These are phyloP conservation scores for Drosophila grimshawi DNA, from an alignment of 1,140 invertebrate genomes.

Conservation along the genomic window DNA sequence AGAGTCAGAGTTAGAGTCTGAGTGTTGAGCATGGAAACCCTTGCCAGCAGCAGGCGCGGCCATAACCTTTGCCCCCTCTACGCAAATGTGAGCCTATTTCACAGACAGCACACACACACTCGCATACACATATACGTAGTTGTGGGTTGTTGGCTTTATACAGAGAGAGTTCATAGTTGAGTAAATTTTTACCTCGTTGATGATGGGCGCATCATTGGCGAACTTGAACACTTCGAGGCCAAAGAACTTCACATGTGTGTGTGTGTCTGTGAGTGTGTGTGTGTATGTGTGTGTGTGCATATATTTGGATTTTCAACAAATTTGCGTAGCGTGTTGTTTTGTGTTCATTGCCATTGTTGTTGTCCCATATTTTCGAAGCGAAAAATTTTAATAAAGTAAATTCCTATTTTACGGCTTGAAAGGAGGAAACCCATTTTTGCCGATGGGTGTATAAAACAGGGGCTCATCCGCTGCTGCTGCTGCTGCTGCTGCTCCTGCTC, in stretches of 20 bases:
- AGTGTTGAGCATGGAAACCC: constrained; percentile 31
- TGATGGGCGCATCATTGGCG: constrained; percentile 55
- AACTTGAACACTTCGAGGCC: constrained; percentile 23
- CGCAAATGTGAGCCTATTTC: constrained; percentile 79
- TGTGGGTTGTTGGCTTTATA: constrained; percentile 7
- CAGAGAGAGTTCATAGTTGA: constrained; percentile 73
- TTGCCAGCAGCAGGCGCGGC: constrained; percentile 60
- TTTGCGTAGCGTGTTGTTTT: constrained; percentile 51
- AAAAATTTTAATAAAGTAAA: constrained; percentile 83
- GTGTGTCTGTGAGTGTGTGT: constrained; percentile 13
- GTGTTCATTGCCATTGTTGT: constrained; percentile 59
- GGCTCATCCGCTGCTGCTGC: background rate
- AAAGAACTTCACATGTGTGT: background rate
- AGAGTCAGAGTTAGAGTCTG: background rate
- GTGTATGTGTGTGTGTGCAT: constrained; percentile 11
- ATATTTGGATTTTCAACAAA: constrained; percentile 50
- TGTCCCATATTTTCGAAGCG: constrained; percentile 80
- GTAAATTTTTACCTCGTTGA: constrained; percentile 80
- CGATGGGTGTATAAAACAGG: constrained; percentile 37
- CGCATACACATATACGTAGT: constrained; percentile 14
- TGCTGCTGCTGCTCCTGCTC: no score
- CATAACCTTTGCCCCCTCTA: constrained; percentile 71
- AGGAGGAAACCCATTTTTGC: constrained; percentile 11
- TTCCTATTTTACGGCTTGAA: constrained; percentile 74
- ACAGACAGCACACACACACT: constrained; percentile 31